A percentile compares a stretch with the other conserved stretches of the same genome.
Conservation (phyloP, 2,113 vertebrate species). For the Meleagris gallopavo region DNA sequence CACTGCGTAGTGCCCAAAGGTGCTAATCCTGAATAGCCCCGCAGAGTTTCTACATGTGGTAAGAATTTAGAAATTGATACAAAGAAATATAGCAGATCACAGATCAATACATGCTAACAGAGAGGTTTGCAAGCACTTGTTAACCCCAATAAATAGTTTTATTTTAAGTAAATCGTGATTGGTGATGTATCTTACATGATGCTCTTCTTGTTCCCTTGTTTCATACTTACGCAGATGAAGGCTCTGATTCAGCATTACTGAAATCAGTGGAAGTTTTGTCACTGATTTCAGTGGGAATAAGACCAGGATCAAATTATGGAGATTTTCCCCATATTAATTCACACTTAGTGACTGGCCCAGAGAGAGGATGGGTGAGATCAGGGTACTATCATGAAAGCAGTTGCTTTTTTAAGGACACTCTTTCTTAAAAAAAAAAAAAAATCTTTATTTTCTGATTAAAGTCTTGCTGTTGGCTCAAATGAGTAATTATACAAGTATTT, state of each 20-base stretch:
- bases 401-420: neutral
- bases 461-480: neutral
- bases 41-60: neutral
- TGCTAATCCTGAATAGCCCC: neutral
- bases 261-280: neutral
- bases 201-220: neutral
- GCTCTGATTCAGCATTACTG: neutral
- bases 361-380: neutral
- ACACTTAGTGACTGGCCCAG: neutral
- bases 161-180: neutral
- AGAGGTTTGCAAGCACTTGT: neutral
- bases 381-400: neutral
- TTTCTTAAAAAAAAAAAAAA: neutral
- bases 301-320: neutral
- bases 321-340: neutral
- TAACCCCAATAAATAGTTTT: neutral
- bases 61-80: neutral
- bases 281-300: neutral
- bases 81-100: neutral
- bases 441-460: neutral
- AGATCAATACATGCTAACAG: neutral
- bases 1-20: neutral
- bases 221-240: neutral
- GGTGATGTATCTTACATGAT: neutral
- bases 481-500: constrained; percentile 7